Evolutionary conservation across 2,113 vertebrate genomes (phyloP).

Genomic region (Cheirogaleus medius): DNA sequence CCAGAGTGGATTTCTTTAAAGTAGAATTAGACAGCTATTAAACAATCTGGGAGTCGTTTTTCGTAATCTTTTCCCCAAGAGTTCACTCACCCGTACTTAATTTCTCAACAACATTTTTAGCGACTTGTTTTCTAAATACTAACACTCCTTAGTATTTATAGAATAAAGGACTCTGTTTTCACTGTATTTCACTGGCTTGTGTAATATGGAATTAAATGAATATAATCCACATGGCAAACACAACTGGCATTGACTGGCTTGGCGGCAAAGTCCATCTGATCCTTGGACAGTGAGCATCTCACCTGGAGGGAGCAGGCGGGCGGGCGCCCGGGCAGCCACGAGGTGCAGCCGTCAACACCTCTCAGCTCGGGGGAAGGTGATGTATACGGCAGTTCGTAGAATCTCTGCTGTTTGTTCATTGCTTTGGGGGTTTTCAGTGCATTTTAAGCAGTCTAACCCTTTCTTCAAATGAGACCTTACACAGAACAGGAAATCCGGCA

Average conservation of each 20-base stretch:
- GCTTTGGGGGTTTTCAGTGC: neutral
- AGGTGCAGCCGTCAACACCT: neutral
- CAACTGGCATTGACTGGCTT: neutral
- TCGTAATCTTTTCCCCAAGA: neutral
- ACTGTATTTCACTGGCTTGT: neutral
- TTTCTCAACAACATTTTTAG: neutral
- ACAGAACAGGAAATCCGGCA: neutral
- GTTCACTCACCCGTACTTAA: neutral
- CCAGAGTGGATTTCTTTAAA: neutral
- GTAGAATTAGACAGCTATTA: neutral
- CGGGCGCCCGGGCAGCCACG: neutral
- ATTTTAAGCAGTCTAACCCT: neutral
- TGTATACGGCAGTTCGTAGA: rapidly evolving
- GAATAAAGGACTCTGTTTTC: neutral
- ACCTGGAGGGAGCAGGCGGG: neutral
- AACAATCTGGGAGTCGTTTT: neutral
- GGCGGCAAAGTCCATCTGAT: neutral
- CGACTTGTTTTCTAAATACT: neutral
- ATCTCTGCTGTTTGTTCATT: neutral
- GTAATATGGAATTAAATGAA: neutral
- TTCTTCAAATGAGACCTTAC: neutral
- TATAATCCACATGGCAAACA: neutral
- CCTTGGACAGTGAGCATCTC: neutral
- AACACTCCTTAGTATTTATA: neutral
- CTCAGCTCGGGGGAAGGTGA: neutral